These are phyloP conservation scores for Panzeria rudis DNA, from an alignment of 2,888 invertebrate species.

Conservation along the genomic window DNA sequence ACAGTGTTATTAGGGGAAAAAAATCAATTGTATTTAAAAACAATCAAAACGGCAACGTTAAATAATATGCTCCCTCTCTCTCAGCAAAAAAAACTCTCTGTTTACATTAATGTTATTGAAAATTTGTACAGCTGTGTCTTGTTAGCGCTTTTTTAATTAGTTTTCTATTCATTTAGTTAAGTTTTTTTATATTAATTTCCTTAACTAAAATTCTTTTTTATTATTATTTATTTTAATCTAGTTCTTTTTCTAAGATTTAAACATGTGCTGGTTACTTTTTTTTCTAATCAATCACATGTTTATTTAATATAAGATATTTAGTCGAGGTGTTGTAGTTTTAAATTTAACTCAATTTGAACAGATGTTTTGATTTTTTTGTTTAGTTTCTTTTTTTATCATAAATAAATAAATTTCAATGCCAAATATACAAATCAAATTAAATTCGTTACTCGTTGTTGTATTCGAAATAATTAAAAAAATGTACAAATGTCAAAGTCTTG, in stretches of 20 bases:
- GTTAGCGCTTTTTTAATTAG: not conserved
- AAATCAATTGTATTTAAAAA: not conserved
- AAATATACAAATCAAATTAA: slow-evolving; percentile 24
- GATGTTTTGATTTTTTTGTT: slow-evolving; percentile 31
- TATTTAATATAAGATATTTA: not conserved
- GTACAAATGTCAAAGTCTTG: slow-evolving; percentile 58
- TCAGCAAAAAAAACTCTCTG: not conserved
- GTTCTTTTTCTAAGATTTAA: not conserved
- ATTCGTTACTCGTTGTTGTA: not conserved
- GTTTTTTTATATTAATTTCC: not conserved
- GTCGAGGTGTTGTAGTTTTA: not conserved
- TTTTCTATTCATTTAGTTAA: not conserved
- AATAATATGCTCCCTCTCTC: not conserved
- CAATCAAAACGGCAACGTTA: not conserved
- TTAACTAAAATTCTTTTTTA: not conserved
- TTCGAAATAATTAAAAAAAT: slow-evolving; percentile 14
- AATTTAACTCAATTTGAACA: slow-evolving; percentile 42
- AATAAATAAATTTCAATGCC: slow-evolving; percentile 47
- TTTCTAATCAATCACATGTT: slow-evolving; percentile 35
- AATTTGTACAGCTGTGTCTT: not conserved
- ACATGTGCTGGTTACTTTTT: slow-evolving; percentile 25
- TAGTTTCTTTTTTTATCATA: slow-evolving; percentile 8
- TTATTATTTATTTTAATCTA: not conserved
- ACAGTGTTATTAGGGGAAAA: no score
- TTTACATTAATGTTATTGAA: slow-evolving; percentile 33